Base-by-base conservation (phyloP, 92 coral and sea anemone species). In the Bergia puertoricense region DNA sequence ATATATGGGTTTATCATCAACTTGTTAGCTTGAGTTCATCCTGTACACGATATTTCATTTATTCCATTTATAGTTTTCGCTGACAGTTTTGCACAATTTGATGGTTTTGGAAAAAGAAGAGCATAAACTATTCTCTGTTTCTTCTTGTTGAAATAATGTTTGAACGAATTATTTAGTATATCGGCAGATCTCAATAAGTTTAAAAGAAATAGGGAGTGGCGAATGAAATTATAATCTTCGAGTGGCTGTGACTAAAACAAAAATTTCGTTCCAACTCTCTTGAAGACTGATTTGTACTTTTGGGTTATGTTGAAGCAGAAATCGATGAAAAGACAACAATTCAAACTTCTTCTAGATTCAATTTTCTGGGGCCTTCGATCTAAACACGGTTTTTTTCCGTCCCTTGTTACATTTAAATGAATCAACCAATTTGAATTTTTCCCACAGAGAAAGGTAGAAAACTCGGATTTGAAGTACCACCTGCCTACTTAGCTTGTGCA, bases 371-470 rank as follows among this genome's bases (percentile, higher is more conserved):
- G 69, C 18, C 18, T 72, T 72, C 41, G 39, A 18, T 2, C 16
- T 54, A 11, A 54, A 18, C 68, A 39, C 42, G 36, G 22, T 18
- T 6, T 38, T 69, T 50, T 69, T 46, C 48, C 36, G 77, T 82
- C 76, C 18, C 62, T 45, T 10, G 36, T 8, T 69, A 36, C 30
- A 39, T 71, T 68, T 14, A 84, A 84, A 46, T 20, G 59, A 82
- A 66, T 68, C 57, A 68, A 82, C 68, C 85, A 44, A 59, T 62
- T 73, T 82, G 67, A 68, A 72, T 84, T 46, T 30, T 69, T 84
- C 78, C 87, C 66, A 84, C 87, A 84, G 66, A 44, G 75, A 44
- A 37, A 45, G 15, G 16, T 43, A 46, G 14, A 83, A 48, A 83
- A 15, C 7, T 50, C 46, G 43, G 77, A 36, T 36, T n/a, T 45